phyloP scores from a whole-genome alignment of 2,888 invertebrate species.

The Acholoe squamosa region DNA sequence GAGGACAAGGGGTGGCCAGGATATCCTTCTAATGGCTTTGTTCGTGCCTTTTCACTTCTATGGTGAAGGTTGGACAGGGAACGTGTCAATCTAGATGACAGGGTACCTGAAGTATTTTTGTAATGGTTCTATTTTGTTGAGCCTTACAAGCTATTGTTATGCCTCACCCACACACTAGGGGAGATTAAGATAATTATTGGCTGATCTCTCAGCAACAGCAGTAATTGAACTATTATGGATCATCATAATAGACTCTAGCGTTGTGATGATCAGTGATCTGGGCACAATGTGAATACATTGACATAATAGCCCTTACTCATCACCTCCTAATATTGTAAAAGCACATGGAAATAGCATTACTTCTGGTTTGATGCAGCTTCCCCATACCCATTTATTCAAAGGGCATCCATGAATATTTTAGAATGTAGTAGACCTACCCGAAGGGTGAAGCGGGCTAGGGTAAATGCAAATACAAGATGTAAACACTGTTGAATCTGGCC shows the following conservation, averaged over 20 bases:
- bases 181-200: background rate
- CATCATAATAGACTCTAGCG: background rate
- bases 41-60: background rate
- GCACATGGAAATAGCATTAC: too few species aligned
- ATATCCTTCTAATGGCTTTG: slow-evolving; percentile 17
- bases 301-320: too few species aligned
- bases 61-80: background rate
- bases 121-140: slow-evolving; percentile 12
- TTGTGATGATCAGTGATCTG: background rate
- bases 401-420: background rate
- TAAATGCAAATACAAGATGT: background rate
- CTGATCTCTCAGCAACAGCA: background rate
- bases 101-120: background rate
- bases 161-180: background rate
- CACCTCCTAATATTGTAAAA: too few species aligned
- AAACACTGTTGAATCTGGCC: background rate
- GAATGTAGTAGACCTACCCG: background rate
- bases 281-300: background rate
- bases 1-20: background rate
- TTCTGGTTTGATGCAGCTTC: background rate
- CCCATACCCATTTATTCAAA: background rate
- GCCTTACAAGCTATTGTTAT: background rate
- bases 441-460: too few species aligned
- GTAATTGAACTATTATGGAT: slow-evolving; percentile 1
- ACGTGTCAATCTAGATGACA: slow-evolving; percentile 35